Evolutionary conservation across 2,888 invertebrate species (phyloP).

Genomic region (Dolomedes plantarius): DNA sequence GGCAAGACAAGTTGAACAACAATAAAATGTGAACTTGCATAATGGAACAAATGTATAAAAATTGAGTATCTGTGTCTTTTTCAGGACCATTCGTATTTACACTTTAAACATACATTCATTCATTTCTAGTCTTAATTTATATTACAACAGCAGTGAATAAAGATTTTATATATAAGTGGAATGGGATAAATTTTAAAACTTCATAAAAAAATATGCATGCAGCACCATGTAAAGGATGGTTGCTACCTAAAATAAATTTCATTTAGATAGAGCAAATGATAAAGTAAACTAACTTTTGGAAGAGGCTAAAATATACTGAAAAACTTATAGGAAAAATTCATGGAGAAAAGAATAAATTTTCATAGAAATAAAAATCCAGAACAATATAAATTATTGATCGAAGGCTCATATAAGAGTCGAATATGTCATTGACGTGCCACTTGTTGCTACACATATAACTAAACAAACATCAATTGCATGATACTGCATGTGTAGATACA

Average conservation of each 20-base stretch:
- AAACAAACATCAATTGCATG: slow-evolving; percentile 8
- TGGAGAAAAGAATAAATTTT: background rate
- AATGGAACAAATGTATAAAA: slow-evolving; percentile 5
- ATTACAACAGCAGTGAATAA: slow-evolving; percentile 4
- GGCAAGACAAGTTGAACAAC: slow-evolving; percentile 1
- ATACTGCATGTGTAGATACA: slow-evolving; percentile 8
- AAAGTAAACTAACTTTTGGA: background rate
- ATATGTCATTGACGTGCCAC: background rate
- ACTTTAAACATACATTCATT: background rate
- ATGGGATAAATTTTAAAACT: background rate
- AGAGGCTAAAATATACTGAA: background rate
- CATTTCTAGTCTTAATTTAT: background rate
- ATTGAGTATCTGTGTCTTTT: background rate
- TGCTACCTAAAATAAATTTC: background rate
- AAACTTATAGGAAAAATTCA: background rate
- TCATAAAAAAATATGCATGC: slow-evolving; percentile 4
- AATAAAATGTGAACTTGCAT: slow-evolving; percentile 5
- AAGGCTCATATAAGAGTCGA: background rate
- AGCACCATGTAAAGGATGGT: slow-evolving; percentile 8
- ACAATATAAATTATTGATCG: background rate
- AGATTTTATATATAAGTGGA: background rate
- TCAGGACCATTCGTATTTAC: background rate
- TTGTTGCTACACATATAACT: background rate
- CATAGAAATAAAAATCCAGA: background rate
- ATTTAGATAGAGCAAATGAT: background rate